Evolutionary conservation across 2,888 invertebrate genomes (phyloP), one percentile per base, ranked within the genome.

Genomic region (Keiferia lycopersicella): DNA sequence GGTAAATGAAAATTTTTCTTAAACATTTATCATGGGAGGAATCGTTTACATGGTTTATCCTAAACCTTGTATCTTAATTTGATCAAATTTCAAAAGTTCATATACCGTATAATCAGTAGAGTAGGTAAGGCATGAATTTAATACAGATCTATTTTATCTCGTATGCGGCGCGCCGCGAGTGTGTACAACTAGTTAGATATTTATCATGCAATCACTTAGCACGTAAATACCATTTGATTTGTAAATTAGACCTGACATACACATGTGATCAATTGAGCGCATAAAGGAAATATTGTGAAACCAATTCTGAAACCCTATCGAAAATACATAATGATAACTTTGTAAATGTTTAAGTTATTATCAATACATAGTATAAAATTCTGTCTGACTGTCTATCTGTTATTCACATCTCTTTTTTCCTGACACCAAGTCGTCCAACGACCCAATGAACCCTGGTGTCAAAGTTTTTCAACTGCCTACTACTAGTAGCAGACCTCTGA

Each of bases 131-230:
- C 45, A 45, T 45, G 41, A 41, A 64, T 65, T 66, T 65, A 63
- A 59, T 65, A 60, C 60, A 63, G 63, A 57, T 41, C 61, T 71
- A 68, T 26, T 74, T 73, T 74, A 73, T 69, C 66, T 71, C 63
- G 62, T 60, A 64, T 62, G 64, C 68, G 67, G 57, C 67, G 63
- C 68, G 67, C 59, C 67, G 63, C 64, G 60, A 70, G 68, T 71
- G 65, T 67, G 66, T 66, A 66, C 61, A 65, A 64, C 59, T 65
- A 70, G 71, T 75, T 72, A 71, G 63, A 61, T 72, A 72, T 71
- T 75, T 76, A 74, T 72, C 73, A 68, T 66, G 69, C 67, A 69
- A 72, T 74, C 75, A 75, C 70, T 77, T 78, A 78, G 67, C 75
- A 67, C 39, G 64, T 64, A 65, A 69, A 67, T 69, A 71, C 56